Evolutionary conservation across 2,888 invertebrate species (phyloP).

Genomic region (Drosophila dives): DNA sequence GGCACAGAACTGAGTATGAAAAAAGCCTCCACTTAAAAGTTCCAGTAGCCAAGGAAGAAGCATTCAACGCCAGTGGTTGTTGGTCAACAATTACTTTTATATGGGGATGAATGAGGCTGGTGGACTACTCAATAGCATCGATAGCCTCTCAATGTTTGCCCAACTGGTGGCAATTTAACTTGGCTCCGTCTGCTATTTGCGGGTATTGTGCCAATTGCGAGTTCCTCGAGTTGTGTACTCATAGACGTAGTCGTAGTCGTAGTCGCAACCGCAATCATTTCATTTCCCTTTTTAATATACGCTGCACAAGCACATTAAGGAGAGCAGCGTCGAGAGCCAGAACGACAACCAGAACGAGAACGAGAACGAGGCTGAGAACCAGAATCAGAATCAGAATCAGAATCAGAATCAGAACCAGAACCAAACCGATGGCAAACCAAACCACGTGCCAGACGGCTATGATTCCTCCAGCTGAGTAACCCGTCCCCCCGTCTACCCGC

Average conservation of each 20-base stretch:
- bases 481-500: background rate
- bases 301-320: slow-evolving; percentile 77
- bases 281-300: slow-evolving; percentile 81
- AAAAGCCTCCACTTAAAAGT: background rate
- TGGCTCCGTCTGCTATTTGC: slow-evolving; percentile 56
- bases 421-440: slow-evolving; percentile 40
- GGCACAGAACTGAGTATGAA: background rate
- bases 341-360: background rate
- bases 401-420: slow-evolving; percentile 4
- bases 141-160: slow-evolving; percentile 77
- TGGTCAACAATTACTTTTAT: slow-evolving; percentile 72
- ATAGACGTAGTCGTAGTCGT: slow-evolving; percentile 28
- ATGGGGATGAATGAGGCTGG: slow-evolving; percentile 35
- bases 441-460: slow-evolving; percentile 73
- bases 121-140: slow-evolving; percentile 61
- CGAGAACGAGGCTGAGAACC: no score
- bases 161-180: slow-evolving; percentile 69
- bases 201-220: slow-evolving; percentile 77
- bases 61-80: slow-evolving; percentile 34
- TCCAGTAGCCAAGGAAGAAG: slow-evolving; percentile 16
- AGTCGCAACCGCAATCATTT: slow-evolving; percentile 75
- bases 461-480: slow-evolving; percentile 31
- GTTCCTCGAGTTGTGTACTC: slow-evolving; percentile 45
- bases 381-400: slow-evolving; percentile 6
- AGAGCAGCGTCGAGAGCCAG: slow-evolving; percentile 4